These are phyloP conservation scores for Nesogale talazaci DNA, from an alignment of 2,113 vertebrate species.

Conservation along the genomic window DNA sequence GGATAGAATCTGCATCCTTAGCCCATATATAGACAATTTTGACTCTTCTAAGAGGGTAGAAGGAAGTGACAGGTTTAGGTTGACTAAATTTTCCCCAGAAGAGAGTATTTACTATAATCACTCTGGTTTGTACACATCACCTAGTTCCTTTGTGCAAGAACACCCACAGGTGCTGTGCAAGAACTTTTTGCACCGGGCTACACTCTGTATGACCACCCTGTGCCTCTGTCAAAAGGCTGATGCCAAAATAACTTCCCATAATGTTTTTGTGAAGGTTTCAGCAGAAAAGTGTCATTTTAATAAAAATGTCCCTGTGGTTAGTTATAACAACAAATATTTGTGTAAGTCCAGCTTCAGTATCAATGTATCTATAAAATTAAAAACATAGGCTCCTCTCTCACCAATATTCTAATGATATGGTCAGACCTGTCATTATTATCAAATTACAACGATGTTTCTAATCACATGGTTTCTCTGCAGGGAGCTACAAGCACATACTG, in stretches of 20 bases:
- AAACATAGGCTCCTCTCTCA: too few relatives aligned
- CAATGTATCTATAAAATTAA: too few relatives aligned
- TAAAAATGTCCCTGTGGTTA: too few relatives aligned
- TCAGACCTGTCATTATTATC: not conserved
- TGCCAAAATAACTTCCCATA: not conserved
- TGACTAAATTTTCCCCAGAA: not conserved
- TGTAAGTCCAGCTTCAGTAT: too few relatives aligned
- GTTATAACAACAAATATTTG: too few relatives aligned
- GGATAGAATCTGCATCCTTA: not conserved
- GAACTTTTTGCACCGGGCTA: not conserved
- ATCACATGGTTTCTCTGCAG: too few relatives aligned
- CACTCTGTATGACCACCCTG: not conserved
- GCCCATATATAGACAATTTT: not conserved
- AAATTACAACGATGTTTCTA: too few relatives aligned
- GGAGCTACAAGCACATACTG: too few relatives aligned
- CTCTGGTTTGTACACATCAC: not conserved
- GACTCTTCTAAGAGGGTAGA: not conserved
- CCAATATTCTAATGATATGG: too few relatives aligned
- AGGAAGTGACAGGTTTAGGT: not conserved
- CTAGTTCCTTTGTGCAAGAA: not conserved
- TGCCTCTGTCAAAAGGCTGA: not conserved
- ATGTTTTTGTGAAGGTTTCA: not conserved
- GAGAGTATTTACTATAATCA: not conserved
- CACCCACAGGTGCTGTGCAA: not conserved
- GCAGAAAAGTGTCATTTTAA: not conserved